phyloP scores from a whole-genome alignment of 2,797 vertebrate species.

The Pseudomugil gertrudae region DNA sequence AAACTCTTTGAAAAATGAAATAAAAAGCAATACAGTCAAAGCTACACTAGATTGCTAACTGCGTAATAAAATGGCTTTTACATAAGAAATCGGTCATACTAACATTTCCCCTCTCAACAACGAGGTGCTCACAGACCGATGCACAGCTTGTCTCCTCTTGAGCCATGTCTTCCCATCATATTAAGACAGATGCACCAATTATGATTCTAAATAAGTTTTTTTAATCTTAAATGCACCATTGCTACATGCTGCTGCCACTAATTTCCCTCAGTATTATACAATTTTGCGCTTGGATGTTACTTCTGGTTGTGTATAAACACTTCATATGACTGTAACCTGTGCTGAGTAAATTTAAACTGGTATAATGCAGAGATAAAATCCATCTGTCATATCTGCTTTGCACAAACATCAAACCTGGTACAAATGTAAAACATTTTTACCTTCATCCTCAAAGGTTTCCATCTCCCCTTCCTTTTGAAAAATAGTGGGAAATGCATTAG shows the following conservation, averaged over 20 bases:
- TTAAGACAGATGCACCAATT: not conserved
- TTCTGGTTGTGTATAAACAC: not conserved
- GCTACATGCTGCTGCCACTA: not conserved
- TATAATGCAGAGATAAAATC: conserved; percentile 1
- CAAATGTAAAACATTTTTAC: conserved; percentile 30
- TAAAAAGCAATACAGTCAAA: too few species aligned
- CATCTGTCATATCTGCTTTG: conserved; percentile 5
- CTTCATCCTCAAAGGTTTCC: conserved; percentile 29
- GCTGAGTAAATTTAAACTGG: conserved; percentile 11
- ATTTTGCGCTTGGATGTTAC: not conserved
- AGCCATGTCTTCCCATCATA: not conserved
- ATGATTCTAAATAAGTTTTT: not conserved
- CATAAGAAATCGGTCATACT: too few species aligned
- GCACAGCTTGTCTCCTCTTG: not conserved
- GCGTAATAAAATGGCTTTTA: too few species aligned
- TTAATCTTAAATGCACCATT: not conserved
- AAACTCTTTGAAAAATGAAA: too few species aligned
- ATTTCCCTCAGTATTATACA: not conserved
- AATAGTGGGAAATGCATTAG: conserved; percentile 31
- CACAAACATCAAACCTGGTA: conserved; percentile 9
- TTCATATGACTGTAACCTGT: not conserved
- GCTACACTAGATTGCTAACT: too few species aligned
- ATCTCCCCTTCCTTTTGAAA: conserved; percentile 27
- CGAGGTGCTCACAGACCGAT: too few species aligned
- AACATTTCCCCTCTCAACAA: too few species aligned